Base-by-base conservation (phyloP, 2,797 vertebrate species). In the Lacerta viridis region DNA sequence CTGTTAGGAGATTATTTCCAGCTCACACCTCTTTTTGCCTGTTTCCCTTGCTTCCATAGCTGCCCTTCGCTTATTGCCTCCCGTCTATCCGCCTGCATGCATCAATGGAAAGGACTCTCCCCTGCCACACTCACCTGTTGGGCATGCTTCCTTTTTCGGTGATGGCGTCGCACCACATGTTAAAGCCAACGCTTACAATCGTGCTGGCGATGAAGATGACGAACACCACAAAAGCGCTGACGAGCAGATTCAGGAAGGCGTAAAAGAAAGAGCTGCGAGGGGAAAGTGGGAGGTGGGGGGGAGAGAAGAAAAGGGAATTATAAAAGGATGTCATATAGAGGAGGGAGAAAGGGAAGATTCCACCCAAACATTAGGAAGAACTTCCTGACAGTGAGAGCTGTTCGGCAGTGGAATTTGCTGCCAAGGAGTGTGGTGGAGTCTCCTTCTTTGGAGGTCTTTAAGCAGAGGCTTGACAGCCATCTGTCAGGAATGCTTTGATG, bases 131-230 rank as follows among this genome's bases (percentile, higher is more conserved):
- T 77, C 89, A 99, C 99, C 98, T 99, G 97, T 97, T 98, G 66
- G 97, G 97, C 97, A 98, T 96, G 33, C 95, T 97, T 92, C 98
- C 98, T 84, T 98, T 98, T 94, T 99, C 99, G 0, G 99, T 99
- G 96, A 99, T 91, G 87, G 98, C 96, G 33, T 99, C 98, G 27
- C 99, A 99, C 99, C 99, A 99, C 97, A 99, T 97, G 96, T 98
- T 98, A 96, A 99, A 99, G 77, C 99, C 99, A 95, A 99, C 98
- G 4, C 98, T 99, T 95, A 99, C 97, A 13, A 99, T 98, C 91
- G 98, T 99, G 97, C 99, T 98, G 94, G 99, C 98, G 85, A 99
- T 97, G 96, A 99, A 99, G 93, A 98, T 98, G 15, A 97, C 97
- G 94, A 99, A 98, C 92, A 99, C 98, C 92, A 99, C 97, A 94